A percentile compares a stretch with the other conserved stretches of the same genome.
Conservation (phyloP, 2,797 vertebrate genomes). For the Chaetophractus vellerosus region DNA sequence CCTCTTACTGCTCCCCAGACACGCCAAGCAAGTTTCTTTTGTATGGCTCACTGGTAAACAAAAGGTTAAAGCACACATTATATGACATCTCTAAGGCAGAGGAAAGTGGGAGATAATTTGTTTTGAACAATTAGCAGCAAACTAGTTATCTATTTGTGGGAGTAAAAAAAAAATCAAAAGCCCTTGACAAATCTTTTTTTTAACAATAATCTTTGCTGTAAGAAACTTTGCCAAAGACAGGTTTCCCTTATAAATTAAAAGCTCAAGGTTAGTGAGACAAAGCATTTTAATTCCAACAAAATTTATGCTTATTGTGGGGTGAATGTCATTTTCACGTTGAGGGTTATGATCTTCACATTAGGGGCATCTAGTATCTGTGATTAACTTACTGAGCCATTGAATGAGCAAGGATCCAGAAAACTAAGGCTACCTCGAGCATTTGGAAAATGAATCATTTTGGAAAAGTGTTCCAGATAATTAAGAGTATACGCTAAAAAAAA, state of each 20-base stretch:
- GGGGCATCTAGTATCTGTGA: not conserved
- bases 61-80: not conserved
- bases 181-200: not conserved
- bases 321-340: not conserved
- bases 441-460: constrained; percentile 25
- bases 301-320: not conserved
- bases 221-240: constrained; percentile 10
- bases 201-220: not conserved
- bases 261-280: not conserved
- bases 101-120: not conserved
- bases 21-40: not conserved
- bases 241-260: constrained; percentile 3
- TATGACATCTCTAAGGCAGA: not conserved
- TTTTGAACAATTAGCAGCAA: constrained; percentile 25
- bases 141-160: not conserved
- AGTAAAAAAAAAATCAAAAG: not conserved
- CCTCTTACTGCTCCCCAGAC: not conserved
- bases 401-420: not conserved
- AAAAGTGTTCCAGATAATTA: constrained; percentile 3
- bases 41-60: not conserved
- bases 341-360: not conserved
- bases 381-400: not conserved
- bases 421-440: not conserved
- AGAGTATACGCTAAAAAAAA: not conserved
- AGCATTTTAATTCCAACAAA: not conserved